phyloP scores from a whole-genome alignment of 2,113 vertebrate genomes.

The Dromiciops gliroides region DNA sequence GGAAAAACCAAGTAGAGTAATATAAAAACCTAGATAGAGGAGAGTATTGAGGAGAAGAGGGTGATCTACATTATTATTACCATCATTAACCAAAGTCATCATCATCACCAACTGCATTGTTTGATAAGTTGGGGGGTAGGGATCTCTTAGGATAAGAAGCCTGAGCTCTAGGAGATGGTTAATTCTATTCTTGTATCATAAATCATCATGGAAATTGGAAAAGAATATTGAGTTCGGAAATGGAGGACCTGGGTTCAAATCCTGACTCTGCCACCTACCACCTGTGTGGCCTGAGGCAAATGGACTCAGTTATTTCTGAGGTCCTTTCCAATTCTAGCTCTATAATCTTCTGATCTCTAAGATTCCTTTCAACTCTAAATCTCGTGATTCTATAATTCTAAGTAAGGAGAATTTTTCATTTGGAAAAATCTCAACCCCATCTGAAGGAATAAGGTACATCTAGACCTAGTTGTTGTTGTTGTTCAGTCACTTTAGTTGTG shows the following conservation, averaged over 20 bases:
- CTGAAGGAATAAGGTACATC: background rate
- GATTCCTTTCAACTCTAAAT: background rate
- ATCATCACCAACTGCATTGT: background rate
- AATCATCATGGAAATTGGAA: background rate
- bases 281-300: constrained; percentile 3
- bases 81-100: background rate
- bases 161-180: background rate
- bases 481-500: background rate
- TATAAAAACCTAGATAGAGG: background rate
- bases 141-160: background rate
- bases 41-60: background rate
- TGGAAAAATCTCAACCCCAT: background rate
- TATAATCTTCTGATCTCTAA: background rate
- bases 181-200: background rate
- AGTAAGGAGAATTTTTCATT: background rate
- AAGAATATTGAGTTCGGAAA: background rate
- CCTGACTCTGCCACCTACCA: too few relatives aligned
- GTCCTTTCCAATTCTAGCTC: background rate
- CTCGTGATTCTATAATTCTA: background rate
- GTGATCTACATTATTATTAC: background rate
- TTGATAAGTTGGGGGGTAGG: background rate
- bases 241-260: too few relatives aligned
- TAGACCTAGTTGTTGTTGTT: background rate
- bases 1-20: background rate
- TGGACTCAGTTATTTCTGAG: background rate